Percentiles rank a stretch among this genome's conserved stretches.
Evolutionary conservation across 2,797 vertebrate species (phyloP).

Genomic region (Hypotaenidia philippensis): DNA sequence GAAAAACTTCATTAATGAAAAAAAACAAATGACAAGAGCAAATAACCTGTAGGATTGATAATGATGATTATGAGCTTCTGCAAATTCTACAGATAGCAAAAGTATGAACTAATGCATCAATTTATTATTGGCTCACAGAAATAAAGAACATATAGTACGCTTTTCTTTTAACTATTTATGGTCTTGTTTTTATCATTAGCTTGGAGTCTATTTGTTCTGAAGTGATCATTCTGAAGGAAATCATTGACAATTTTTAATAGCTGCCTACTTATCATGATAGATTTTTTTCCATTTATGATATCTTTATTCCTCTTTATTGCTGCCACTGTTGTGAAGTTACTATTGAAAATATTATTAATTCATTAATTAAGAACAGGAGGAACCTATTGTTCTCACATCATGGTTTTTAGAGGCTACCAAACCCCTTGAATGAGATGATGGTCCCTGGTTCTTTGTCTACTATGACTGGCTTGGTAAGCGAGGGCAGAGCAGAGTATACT

Average conservation of each 20-base stretch:
- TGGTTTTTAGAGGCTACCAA: neutral
- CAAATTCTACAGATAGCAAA: neutral
- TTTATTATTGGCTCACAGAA: neutral
- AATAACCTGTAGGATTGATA: neutral
- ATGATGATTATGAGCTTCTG: neutral
- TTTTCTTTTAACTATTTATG: neutral
- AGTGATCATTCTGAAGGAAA: neutral
- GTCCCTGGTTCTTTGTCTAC: neutral
- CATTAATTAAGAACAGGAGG: neutral
- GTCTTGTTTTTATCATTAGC: neutral
- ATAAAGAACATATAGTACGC: neutral
- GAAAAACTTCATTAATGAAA: neutral
- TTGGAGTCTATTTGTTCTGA: neutral
- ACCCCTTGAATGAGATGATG: accelerated
- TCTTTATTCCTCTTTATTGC: neutral
- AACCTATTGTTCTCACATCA: neutral
- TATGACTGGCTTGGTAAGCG: neutral
- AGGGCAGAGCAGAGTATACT: neutral
- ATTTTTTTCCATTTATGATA: neutral
- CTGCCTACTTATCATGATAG: neutral
- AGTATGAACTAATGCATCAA: neutral
- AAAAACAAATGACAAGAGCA: neutral
- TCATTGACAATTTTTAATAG: neutral
- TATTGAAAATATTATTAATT: neutral
- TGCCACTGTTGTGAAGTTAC: neutral